Evolutionary conservation across 37 sponge, comb jelly and placozoan species (phyloP), one percentile per base, ranked within the genome.

Genomic region (Spongilla lacustris): DNA sequence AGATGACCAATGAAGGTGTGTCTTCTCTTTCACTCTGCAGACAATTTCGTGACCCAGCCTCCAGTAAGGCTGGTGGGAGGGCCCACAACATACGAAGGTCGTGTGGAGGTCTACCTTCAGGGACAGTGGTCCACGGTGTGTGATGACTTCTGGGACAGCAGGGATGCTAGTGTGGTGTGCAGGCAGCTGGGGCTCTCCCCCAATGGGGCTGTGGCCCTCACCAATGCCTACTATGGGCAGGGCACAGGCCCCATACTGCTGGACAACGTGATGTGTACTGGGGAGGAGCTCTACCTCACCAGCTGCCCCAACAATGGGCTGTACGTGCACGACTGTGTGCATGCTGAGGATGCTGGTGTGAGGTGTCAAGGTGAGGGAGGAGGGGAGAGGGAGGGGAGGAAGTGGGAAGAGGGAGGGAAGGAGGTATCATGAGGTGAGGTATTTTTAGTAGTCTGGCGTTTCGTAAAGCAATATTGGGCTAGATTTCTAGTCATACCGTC

Each of bases 81-180:
- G 5, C 28, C 27, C 27, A 36, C 33, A 27, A 50, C 33, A 1
- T 36, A 26, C n/a, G 81, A 87, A 30, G 87, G 87, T 14, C 66
- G 87, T 25, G 87, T 80, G 17, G 87, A 87, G 73, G 23, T 87
- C 12, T 87, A 50, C 71, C 33, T 69, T 14, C 13, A 24, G 29
- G 73, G 73, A 13, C 28, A 9, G 73, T 72, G 73, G 73, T 30
- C 31, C 17, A 72, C 73, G 1, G 32, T 72, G 29, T 72, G 73
- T 14, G 73, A 72, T 14, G 73, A 72, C 32, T 4, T 30, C 14
- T 72, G 73, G 73, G 32, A 33, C 14, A 72, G 0, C 21, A 9
- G 1, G 14, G 73, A 72, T 24, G 73, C 73, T 14, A 33, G 11
- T 12, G 73, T 72, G 13, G 73, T 72, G 29, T 72, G 73, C 32